Evolutionary conservation across 2,797 vertebrate genomes (phyloP).

Genomic region (Bryconaethiops microstoma): DNA sequence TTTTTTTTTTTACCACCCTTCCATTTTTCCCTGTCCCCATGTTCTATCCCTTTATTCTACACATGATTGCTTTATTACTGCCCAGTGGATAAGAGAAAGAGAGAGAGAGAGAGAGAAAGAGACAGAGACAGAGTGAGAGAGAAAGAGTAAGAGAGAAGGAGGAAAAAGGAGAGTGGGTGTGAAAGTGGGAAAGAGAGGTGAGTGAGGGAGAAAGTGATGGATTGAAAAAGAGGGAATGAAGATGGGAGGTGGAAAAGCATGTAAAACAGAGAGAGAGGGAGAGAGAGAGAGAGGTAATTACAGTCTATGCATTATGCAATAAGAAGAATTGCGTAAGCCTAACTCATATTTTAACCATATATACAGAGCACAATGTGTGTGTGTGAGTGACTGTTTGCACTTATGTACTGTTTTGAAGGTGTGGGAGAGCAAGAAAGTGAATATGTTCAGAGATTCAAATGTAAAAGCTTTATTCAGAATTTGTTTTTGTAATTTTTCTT

Average conservation of each 20-base stretch:
- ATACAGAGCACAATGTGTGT: background rate
- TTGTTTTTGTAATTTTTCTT: too few relatives aligned
- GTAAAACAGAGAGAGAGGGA: background rate
- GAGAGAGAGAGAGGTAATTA: constrained; percentile 70
- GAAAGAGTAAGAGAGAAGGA: too few relatives aligned
- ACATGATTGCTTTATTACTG: background rate
- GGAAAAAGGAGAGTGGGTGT: background rate
- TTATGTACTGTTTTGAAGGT: too few relatives aligned
- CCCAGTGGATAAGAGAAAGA: background rate
- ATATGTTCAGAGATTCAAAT: too few relatives aligned
- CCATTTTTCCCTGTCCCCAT: background rate
- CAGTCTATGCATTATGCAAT: constrained; percentile 79
- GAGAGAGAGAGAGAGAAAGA: background rate
- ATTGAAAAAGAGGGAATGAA: background rate
- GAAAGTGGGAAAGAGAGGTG: background rate
- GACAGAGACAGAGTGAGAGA: too few relatives aligned
- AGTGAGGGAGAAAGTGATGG: constrained; percentile 24
- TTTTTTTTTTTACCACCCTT: background rate
- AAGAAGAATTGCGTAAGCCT: constrained; percentile 74
- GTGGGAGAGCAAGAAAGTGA: too few relatives aligned
- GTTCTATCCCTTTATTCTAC: background rate
- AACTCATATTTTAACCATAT: constrained; percentile 70
- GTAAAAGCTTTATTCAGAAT: too few relatives aligned
- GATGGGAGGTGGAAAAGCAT: background rate
- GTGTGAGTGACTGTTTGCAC: too few relatives aligned